Percentiles rank a stretch among this genome's conserved stretches.
Evolutionary conservation across 2,888 invertebrate genomes (phyloP).

Genomic region (Hydraecia micacea): DNA sequence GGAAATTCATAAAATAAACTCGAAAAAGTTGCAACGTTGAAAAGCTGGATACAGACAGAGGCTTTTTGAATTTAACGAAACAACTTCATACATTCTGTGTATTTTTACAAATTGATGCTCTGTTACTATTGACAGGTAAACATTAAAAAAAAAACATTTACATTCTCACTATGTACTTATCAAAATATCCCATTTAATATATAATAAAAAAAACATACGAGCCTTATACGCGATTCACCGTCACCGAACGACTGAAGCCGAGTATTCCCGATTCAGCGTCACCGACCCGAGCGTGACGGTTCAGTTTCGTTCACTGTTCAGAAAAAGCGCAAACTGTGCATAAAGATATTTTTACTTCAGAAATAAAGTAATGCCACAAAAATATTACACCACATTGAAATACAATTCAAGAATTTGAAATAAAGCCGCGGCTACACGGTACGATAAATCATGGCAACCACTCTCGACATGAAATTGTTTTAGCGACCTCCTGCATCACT

Average conservation of each 20-base stretch:
- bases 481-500: constrained; percentile 64
- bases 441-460: constrained; percentile 58
- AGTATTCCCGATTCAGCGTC: not conserved
- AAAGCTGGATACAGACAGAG: too few relatives aligned
- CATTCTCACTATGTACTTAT: not conserved
- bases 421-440: constrained; percentile 22
- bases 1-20: not conserved
- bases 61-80: constrained; percentile 1
- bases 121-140: not conserved
- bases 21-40: not conserved
- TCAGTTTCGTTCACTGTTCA: too few relatives aligned
- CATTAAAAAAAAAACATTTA: not conserved
- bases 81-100: not conserved
- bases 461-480: constrained; percentile 60
- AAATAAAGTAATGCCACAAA: not conserved
- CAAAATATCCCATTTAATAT: not conserved
- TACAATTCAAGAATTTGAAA: constrained; percentile 26
- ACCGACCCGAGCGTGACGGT: not conserved
- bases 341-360: not conserved
- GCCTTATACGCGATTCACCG: not conserved
- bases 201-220: not conserved
- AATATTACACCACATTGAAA: not conserved
- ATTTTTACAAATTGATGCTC: not conserved
- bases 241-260: too few relatives aligned
- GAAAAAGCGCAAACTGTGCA: not conserved